Base-by-base conservation (phyloP, 2,113 vertebrate genomes). In the Laticauda colubrina region DNA sequence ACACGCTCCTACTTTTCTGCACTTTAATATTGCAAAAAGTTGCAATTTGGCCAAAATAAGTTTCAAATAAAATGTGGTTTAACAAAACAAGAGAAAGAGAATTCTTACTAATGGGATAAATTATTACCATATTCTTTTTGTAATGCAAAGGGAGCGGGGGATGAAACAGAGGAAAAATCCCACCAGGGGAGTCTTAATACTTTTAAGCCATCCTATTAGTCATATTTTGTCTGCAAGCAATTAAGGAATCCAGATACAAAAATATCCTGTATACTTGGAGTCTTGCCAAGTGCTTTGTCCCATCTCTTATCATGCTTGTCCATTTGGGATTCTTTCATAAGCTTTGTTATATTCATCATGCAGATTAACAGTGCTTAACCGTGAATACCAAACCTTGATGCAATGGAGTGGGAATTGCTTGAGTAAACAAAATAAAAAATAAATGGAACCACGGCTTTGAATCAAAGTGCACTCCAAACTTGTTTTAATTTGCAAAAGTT, bases 331-430 rank as follows among this genome's bases (percentile, higher is more conserved):
- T 96, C 94, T 94, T 92, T 91, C 95, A 90, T 94, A 87, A 87
- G 95, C 95, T 96, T 95, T 96, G 94, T 96, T 96, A 94, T 94
- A 95, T 93, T 95, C 95, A 94, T 95, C 29, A 11, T 95, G 95
- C 95, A 96, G 97, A 95, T 96, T 96, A 97, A 95, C 1, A 10
- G 94, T 93, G 95, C 94, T 93, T 95, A 95, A 96, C 95, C 95
- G 96, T 94, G 96, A 97, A 87, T 95, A 95, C 91, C 94, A 96
- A 96, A 97, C 96, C 96, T 95, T 96, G 96, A 96, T 96, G 95
- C 93, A 93, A 93, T 93, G 91, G 94, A 95, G 95, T 95, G 96
- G 95, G 97, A 96, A 96, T 96, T 96, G 91, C 94, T 89, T 95
- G 94, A 95, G 95, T 96, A 97, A 96, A 96, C 94, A 95, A 95